Evolutionary conservation across 2,113 vertebrate genomes (phyloP).

Genomic region (Calyptommatus sinebrachiatus): DNA sequence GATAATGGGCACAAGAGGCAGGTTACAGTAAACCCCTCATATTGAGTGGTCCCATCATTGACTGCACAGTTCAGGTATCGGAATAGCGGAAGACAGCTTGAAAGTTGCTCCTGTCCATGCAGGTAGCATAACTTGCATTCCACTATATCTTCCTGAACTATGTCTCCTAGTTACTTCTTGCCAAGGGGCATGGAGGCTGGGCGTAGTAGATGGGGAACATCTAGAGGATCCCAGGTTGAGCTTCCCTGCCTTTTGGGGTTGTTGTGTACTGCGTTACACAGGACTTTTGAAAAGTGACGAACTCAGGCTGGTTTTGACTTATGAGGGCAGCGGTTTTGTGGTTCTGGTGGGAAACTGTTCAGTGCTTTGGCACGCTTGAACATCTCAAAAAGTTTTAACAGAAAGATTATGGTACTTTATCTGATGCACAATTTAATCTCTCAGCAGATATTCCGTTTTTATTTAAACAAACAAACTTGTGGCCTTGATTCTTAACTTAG

Average conservation of each 20-base stretch:
- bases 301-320: conserved; percentile 44
- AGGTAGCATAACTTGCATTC: background rate
- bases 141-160: too few species aligned
- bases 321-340: conserved; percentile 20
- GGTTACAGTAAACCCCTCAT: conserved; percentile 64
- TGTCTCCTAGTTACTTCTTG: too few species aligned
- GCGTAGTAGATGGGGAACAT: too few species aligned
- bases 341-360: conserved; percentile 32
- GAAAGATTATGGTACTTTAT: conserved; percentile 57
- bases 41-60: conserved; percentile 64
- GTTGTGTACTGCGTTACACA: conserved; percentile 40
- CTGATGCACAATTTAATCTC: conserved; percentile 58
- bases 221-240: too few species aligned
- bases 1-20: conserved; percentile 60
- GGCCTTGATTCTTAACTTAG: conserved; percentile 57
- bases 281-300: conserved; percentile 43
- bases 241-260: conserved; percentile 1
- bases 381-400: conserved; percentile 58
- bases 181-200: too few species aligned
- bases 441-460: conserved; percentile 64
- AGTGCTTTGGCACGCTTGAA: conserved; percentile 62
- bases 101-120: conserved; percentile 43
- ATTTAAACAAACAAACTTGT: conserved; percentile 50
- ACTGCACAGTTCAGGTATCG: conserved; percentile 56
- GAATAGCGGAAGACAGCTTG: conserved; percentile 43